A percentile compares a stretch with the other conserved stretches of the same genome.
phyloP scores from a whole-genome alignment of 92 coral and sea anemone genomes.

The Phenganax stokvisi region DNA sequence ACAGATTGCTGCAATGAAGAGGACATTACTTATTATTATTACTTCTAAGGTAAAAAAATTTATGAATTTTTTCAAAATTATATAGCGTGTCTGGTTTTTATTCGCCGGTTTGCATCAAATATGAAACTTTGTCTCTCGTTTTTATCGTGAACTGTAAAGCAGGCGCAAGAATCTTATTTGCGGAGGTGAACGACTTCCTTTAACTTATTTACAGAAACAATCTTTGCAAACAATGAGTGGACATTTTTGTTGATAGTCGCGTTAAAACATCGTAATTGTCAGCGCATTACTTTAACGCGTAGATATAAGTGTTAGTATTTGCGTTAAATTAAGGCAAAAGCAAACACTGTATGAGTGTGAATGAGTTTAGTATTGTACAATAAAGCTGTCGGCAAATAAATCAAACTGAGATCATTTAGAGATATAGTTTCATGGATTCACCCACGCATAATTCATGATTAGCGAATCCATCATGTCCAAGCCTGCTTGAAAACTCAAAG shows the following conservation, averaged over 20 bases:
- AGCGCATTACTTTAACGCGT: not conserved
- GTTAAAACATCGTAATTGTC: not conserved
- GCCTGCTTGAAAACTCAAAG: not conserved
- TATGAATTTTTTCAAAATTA: too few species aligned
- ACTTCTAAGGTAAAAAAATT: too few species aligned
- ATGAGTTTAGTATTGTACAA: slow-evolving; percentile 26
- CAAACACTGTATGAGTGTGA: slow-evolving; percentile 16
- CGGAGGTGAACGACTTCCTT: not conserved
- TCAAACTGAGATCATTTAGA: slow-evolving; percentile 25
- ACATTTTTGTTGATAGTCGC: not conserved
- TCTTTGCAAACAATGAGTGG: slow-evolving; percentile 6
- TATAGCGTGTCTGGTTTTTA: too few species aligned
- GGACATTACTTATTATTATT: too few species aligned
- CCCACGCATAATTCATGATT: slow-evolving; percentile 10
- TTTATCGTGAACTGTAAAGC: too few species aligned
- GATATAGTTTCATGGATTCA: slow-evolving; percentile 23
- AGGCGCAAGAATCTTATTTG: not conserved
- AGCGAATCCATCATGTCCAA: not conserved
- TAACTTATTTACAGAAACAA: not conserved
- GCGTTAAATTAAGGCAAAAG: slow-evolving; percentile 16
- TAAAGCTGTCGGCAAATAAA: slow-evolving; percentile 34
- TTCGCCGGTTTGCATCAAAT: too few species aligned
- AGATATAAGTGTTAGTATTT: slow-evolving; percentile 13
- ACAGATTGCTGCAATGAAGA: too few species aligned
- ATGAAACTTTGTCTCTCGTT: too few species aligned